Evolutionary conservation across 2,888 invertebrate genomes (phyloP), one percentile per base, ranked within the genome.

Genomic region (Mechanitis mazaeus): DNA sequence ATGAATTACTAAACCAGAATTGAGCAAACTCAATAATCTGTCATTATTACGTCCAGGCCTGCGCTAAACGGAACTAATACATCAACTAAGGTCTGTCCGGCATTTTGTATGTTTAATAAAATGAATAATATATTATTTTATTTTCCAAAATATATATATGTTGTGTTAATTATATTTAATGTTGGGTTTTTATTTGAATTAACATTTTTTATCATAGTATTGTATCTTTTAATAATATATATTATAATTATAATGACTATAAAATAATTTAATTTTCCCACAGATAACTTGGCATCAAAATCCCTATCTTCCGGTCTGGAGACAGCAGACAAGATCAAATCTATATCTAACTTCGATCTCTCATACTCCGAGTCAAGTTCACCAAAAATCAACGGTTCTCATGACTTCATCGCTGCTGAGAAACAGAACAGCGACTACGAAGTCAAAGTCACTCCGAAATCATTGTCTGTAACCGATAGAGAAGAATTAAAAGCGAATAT

Each of bases 401-500:
- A 78, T 31, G 81, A 81, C 59, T 85, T 90, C 67, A 66, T 90
- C 0, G 69, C 77, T 20, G 66, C 73, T 0, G 90, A 91, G 61
- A 75, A 81, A 58, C 70, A 70, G 33, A 69, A 73, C 55, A 12
- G 76, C n/a, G 77, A 81, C 55, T 73, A 66, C 1, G 78, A 80
- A 45, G 75, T 69, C 1, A 0, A 80, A 45, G 75, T 69, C 1
- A 0, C 68, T 35, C 58, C 64, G 12, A 59, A 55, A 7, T 56
- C 72, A 3, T 78, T 77, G 0, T 68, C 71, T 5, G 68, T 74
- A 2, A 61, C 71, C 0, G 78, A 76, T 55, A 68, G 75, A 12
- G 84, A 87, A 3, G 88, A 88, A 4, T 73, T 84, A 1, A 90
- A 90, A 68, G 91, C 91, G 1, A 91, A 90, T 60, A 90, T 91